Base-by-base conservation (phyloP, 2,797 vertebrate genomes). In the Hydrophis major region DNA sequence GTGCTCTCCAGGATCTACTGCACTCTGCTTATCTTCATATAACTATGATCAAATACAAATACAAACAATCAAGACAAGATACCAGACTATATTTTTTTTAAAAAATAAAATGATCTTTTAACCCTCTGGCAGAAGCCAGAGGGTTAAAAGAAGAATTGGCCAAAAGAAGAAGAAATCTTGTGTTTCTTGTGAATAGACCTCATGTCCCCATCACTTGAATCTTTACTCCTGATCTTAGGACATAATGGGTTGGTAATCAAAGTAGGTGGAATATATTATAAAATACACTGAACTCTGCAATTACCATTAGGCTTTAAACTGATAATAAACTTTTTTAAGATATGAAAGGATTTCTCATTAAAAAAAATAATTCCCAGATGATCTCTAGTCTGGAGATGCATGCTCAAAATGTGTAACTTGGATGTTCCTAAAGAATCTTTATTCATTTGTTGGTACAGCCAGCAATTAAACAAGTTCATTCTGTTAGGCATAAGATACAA, bases 401-500 rank as follows among this genome's bases (percentile, higher is more conserved):
- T 63, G 89, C 1, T 63, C 50, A 50, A 57, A 20, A 93, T 57
- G 3, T 25, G 55, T 89, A 22, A 4, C 90, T 59, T 93, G 61
- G 89, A 74, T 53, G 42, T 74, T 90, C 42, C 20, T 87, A 94
- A 94, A 95, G 57, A 95, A 25, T 27, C 93, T 93, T 20, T 86
- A 92, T 93, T 12, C 59, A 0, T 0, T 61, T 86, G 74, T 90
- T 92, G 28, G 91, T 37, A 27, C 42, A 93, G 93, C 69, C 4
- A 91, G 22, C 37, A 95, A 92, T 87, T 37, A 93, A 94, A 93
- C 93, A 69, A n/a, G 93, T 92, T 89, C 63, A 28, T 87, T 10
- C 8, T 87, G 25, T 90, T 94, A 93, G 56, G 83, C 74, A 11
- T 69, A 91, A 95, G 88, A 95, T 78, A 94, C 20, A 95, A 87